These are phyloP conservation scores for Boloria euphrosyne DNA, from an alignment of 2,888 invertebrate genomes.

Conservation along the genomic window DNA sequence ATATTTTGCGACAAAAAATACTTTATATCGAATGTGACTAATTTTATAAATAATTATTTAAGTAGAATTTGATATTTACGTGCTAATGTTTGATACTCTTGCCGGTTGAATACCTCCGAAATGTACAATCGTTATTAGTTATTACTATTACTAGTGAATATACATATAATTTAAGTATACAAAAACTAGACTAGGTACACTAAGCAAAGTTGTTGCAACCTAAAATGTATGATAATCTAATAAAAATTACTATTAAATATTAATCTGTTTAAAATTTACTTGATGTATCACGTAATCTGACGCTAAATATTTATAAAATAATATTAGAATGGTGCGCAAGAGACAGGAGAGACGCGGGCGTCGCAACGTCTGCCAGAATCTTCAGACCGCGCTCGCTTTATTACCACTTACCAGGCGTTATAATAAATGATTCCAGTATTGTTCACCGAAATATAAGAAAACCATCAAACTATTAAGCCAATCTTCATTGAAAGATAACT, in stretches of 20 bases:
- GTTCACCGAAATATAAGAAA: conserved; percentile 12
- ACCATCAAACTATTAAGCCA: neutral
- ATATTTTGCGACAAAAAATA: too few species aligned
- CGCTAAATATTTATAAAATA: conserved; percentile 34
- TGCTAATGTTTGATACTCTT: too few species aligned
- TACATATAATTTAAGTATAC: neutral
- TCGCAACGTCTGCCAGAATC: conserved; percentile 57
- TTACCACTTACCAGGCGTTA: conserved; percentile 19
- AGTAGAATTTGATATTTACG: too few species aligned
- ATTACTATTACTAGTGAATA: neutral
- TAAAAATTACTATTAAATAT: too few species aligned
- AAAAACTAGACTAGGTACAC: too few species aligned
- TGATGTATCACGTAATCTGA: conserved; percentile 26
- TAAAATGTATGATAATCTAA: too few species aligned
- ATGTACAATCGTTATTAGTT: too few species aligned
- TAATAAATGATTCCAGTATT: conserved; percentile 23
- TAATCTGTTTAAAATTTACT: neutral
- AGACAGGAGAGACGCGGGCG: conserved; percentile 51
- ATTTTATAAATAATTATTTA: too few species aligned
- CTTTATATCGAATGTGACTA: too few species aligned
- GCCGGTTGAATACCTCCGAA: too few species aligned
- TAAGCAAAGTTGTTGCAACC: too few species aligned
- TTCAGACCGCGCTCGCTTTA: conserved; percentile 31
- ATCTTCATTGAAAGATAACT: conserved; percentile 5
- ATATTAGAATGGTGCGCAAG: conserved; percentile 31